Conservation (phyloP, 2,888 invertebrate species). For the Cloeon dipterum region DNA sequence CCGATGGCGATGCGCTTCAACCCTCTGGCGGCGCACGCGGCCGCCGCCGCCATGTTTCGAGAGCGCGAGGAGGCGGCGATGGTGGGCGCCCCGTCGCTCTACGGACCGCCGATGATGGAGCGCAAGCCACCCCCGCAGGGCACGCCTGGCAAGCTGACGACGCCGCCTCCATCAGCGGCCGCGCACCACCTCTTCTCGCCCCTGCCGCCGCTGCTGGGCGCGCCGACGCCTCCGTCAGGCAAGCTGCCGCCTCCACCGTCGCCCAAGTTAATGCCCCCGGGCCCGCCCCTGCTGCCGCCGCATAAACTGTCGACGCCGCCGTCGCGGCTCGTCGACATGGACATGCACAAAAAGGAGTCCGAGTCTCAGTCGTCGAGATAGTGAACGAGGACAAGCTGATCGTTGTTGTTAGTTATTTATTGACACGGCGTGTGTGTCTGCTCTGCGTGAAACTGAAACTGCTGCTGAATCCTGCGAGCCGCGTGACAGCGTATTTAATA, state of each 20-base stretch:
- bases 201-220: neutral
- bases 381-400: conserved; percentile 1
- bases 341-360: conserved; percentile 4
- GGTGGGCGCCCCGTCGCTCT: neutral
- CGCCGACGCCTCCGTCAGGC: neutral
- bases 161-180: neutral
- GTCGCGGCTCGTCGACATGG: neutral
- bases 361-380: conserved; percentile 5
- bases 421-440: no score
- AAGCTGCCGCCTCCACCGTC: neutral
- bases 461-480: no score
- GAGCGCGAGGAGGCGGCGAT: conserved; percentile 5
- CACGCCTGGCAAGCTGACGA: neutral
- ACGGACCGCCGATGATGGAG: neutral
- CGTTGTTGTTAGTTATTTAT: neutral
- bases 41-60: conserved; percentile 4
- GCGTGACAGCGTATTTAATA: neutral
- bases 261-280: neutral
- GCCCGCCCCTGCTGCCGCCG: neutral
- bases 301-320: neutral
- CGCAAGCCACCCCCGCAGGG: neutral
- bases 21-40: conserved; percentile 30
- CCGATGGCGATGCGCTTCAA: conserved; percentile 53
- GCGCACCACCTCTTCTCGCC: neutral
- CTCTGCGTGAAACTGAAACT: neutral